phyloP scores from a whole-genome alignment of 2,797 vertebrate species.

The Thalassophryne amazonica region DNA sequence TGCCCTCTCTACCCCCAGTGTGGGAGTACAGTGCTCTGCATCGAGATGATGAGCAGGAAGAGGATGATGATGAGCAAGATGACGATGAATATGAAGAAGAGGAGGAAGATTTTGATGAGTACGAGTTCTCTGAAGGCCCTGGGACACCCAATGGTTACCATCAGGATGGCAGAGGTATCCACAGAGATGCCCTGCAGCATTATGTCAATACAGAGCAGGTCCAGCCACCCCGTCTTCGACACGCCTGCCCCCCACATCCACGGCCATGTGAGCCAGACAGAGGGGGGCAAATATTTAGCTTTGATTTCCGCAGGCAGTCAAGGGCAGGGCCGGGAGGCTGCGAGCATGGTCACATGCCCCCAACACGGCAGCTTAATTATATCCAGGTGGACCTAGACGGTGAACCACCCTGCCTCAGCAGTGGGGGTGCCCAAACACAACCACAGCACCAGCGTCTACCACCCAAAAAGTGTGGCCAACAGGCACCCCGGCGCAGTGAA shows the following conservation, averaged over 20 bases:
- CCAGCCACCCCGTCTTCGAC: slow-evolving; percentile 70
- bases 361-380: slow-evolving; percentile 94
- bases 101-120: slow-evolving; percentile 81
- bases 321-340: slow-evolving; percentile 70
- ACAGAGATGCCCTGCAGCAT: slow-evolving; percentile 89
- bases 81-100: slow-evolving; percentile 80
- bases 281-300: slow-evolving; percentile 86
- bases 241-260: slow-evolving; percentile 71
- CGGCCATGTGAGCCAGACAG: slow-evolving; percentile 80
- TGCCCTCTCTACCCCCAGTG: slow-evolving; percentile 90
- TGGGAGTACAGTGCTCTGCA: slow-evolving; percentile 90
- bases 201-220: slow-evolving; percentile 83
- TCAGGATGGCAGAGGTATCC: slow-evolving; percentile 84
- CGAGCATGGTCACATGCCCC: slow-evolving; percentile 76
- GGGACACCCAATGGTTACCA: slow-evolving; percentile 88
- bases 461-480: slow-evolving; percentile 73
- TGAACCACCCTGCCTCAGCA: slow-evolving; percentile 71
- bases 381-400: slow-evolving; percentile 97
- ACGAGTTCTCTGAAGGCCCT: slow-evolving; percentile 80
- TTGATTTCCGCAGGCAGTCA: slow-evolving; percentile 86
- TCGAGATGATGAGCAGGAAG: slow-evolving; percentile 73
- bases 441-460: slow-evolving; percentile 68
- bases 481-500: slow-evolving; percentile 82
- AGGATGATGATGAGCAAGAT: slow-evolving; percentile 78
- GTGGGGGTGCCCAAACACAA: slow-evolving; percentile 62